Conservation (phyloP, 2,113 vertebrate genomes). For the Ageneiosus marmoratus region DNA sequence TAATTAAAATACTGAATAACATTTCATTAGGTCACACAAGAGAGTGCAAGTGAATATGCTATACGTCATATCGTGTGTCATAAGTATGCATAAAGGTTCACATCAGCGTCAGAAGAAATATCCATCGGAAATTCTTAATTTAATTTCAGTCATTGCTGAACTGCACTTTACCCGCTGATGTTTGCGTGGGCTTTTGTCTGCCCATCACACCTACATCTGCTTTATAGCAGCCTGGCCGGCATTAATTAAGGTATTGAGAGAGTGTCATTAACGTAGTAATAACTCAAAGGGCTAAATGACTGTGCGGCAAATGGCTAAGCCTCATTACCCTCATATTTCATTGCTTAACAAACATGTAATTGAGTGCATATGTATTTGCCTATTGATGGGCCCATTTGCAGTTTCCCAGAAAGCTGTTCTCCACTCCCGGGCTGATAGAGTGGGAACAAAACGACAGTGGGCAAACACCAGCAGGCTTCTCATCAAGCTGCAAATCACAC, state of each 20-base stretch:
- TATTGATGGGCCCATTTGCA: conserved; percentile 54
- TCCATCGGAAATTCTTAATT: conserved; percentile 30
- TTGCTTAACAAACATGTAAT: conserved; percentile 58
- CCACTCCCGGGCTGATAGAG: conserved; percentile 27
- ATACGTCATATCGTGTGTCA: background rate
- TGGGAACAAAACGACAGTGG: conserved; percentile 24
- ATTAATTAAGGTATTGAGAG: conserved; percentile 60
- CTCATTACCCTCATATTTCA: conserved; percentile 57
- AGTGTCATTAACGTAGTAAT: conserved; percentile 54
- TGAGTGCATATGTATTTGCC: conserved; percentile 52
- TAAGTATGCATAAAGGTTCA: background rate
- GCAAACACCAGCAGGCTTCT: conserved; percentile 29
- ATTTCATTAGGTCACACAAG: background rate
- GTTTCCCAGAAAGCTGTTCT: conserved; percentile 36
- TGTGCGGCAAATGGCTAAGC: conserved; percentile 36
- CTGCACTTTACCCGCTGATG: conserved; percentile 43
- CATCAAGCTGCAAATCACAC: conserved; percentile 11
- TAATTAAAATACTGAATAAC: background rate
- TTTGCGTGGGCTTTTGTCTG: conserved; percentile 44
- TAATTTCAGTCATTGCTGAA: conserved; percentile 16
- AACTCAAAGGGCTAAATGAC: conserved; percentile 53
- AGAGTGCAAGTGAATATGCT: background rate
- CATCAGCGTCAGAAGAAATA: conserved; percentile 35
- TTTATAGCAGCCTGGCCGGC: conserved; percentile 41
- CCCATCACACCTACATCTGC: conserved; percentile 52